A percentile compares a stretch with the other conserved stretches of the same genome.
Conservation (phyloP, 2,797 vertebrate genomes). For the Phalanger gymnotis region DNA sequence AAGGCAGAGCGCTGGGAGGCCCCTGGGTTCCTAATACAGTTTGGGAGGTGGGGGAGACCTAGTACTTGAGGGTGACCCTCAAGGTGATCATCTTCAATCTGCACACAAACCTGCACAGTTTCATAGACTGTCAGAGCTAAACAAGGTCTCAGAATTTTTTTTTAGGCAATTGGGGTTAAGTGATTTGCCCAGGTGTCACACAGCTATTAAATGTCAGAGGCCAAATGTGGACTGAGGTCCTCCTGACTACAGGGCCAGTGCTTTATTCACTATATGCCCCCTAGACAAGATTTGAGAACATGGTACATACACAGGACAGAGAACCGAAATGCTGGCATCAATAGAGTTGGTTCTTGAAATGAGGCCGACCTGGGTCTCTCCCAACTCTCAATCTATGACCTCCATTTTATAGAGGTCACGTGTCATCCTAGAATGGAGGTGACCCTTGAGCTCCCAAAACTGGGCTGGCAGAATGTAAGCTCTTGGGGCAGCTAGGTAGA, state of each 20-base stretch:
- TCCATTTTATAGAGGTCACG: no score
- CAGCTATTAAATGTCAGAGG: not conserved
- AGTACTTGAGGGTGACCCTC: not conserved
- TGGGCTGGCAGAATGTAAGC: not conserved
- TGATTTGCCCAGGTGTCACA: not conserved
- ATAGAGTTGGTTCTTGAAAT: not conserved
- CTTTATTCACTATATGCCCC: not conserved
- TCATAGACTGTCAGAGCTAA: not conserved
- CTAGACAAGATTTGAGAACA: not conserved
- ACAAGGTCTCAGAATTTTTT: not conserved
- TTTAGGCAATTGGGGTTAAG: not conserved
- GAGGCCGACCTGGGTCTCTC: not conserved
- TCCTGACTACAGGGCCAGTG: not conserved
- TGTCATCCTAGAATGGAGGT: no score
- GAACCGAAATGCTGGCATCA: not conserved
- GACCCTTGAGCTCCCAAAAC: no score
- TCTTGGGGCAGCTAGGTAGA: no score
- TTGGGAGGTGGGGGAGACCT: not conserved
- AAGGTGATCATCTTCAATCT: not conserved
- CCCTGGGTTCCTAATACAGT: not conserved
- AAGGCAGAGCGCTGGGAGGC: not conserved
- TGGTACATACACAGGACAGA: not conserved
- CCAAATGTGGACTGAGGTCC: not conserved
- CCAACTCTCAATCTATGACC: not conserved
- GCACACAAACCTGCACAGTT: not conserved